These are phyloP conservation scores for Noturus placidus DNA, from an alignment of 2,113 vertebrate genomes.

Conservation along the genomic window DNA sequence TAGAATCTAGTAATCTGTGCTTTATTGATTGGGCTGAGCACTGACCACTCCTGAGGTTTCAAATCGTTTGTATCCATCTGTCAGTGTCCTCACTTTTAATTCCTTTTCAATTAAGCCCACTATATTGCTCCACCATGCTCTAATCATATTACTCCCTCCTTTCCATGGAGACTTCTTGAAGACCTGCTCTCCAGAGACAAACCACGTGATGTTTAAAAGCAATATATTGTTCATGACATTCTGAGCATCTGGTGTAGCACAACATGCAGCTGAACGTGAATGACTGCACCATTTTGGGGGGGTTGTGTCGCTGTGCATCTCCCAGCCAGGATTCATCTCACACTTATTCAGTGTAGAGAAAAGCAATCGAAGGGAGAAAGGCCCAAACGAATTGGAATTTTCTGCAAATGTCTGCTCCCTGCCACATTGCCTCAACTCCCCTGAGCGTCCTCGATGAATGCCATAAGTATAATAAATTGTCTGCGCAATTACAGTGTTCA, in stretches of 20 bases:
- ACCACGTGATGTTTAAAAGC: constrained; percentile 37
- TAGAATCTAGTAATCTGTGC: constrained; percentile 66
- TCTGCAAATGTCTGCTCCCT: constrained; percentile 39
- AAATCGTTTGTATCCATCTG: constrained; percentile 73
- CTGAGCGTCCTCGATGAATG: constrained; percentile 56
- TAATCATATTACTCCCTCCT: constrained; percentile 63
- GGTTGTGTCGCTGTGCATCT: constrained; percentile 32
- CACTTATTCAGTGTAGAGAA: constrained; percentile 44
- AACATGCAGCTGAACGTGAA: constrained; percentile 26
- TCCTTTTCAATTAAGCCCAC: constrained; percentile 68
- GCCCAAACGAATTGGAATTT: constrained; percentile 49
- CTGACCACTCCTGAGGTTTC: constrained; percentile 71
- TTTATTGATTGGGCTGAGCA: constrained; percentile 68
- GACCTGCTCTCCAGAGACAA: constrained; percentile 10
- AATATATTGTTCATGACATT: constrained; percentile 53
- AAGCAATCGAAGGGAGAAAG: constrained; percentile 42
- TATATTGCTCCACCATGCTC: constrained; percentile 63
- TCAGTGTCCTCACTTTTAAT: constrained; percentile 61
- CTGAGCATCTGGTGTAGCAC: constrained; percentile 29
- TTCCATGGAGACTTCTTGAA: constrained; percentile 49
- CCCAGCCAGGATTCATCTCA: constrained; percentile 47
- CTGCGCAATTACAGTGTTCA: constrained; percentile 61
- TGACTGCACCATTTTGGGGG: constrained; percentile 13
- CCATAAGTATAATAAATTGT: constrained; percentile 69
- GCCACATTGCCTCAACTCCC: constrained; percentile 20